These are phyloP conservation scores for Mermis nigrescens DNA, from an alignment of 2,888 invertebrate genomes.

Conservation along the genomic window DNA sequence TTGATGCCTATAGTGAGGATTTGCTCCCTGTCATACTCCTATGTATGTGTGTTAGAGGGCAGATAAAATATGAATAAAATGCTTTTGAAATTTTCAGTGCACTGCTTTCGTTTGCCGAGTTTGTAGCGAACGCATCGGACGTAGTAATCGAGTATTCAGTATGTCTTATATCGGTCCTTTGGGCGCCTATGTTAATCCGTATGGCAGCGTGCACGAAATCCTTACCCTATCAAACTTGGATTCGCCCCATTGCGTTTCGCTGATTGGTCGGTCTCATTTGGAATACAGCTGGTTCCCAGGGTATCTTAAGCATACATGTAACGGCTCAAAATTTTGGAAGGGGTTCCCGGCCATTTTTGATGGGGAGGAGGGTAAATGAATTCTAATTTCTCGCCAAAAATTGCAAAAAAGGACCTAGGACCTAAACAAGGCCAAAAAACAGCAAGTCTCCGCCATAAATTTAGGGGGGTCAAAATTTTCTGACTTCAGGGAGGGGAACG, in stretches of 20 bases:
- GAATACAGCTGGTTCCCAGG: conserved; percentile 68
- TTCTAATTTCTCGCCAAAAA: too few species aligned
- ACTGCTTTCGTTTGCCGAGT: conserved; percentile 39
- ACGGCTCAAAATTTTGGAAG: too few species aligned
- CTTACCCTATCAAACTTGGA: conserved; percentile 41
- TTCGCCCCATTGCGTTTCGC: conserved; percentile 31
- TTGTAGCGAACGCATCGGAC: conserved; percentile 42
- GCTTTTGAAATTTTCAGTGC: conserved; percentile 14
- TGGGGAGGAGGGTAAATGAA: too few species aligned
- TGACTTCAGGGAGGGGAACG: too few species aligned
- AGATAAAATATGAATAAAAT: conserved; percentile 5
- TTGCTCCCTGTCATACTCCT: too few species aligned
- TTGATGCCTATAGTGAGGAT: too few species aligned
- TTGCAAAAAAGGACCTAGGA: too few species aligned
- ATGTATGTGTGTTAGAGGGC: not conserved
- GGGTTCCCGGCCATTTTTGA: too few species aligned
- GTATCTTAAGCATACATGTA: too few species aligned
- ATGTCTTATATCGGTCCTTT: conserved; percentile 60
- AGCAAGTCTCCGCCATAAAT: too few species aligned
- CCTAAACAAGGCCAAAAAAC: too few species aligned
- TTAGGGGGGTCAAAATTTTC: too few species aligned
- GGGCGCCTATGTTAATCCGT: conserved; percentile 58
- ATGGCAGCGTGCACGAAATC: conserved; percentile 60
- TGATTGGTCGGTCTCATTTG: conserved; percentile 43
- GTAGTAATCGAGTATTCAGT: conserved; percentile 51